Evolutionary conservation across 1,140 invertebrate genomes (phyloP).

Genomic region (Bombus soroeensis): DNA sequence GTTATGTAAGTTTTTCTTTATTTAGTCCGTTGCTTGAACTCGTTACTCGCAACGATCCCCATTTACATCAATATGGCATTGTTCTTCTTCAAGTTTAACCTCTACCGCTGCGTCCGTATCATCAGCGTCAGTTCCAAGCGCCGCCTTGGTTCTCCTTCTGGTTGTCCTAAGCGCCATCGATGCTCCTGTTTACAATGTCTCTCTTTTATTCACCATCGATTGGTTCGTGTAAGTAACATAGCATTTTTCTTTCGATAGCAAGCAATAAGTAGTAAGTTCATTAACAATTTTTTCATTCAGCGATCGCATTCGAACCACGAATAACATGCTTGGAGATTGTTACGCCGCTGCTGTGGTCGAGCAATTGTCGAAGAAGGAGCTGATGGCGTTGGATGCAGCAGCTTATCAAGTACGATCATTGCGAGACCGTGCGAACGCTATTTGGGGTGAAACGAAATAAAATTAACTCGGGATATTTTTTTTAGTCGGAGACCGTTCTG

Average conservation of each 20-base stretch:
- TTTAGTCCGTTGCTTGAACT: too few species aligned
- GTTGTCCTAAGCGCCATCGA: conserved; percentile 94
- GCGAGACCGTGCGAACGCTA: fast-evolving
- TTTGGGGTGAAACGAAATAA: too few species aligned
- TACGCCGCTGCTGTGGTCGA: conserved; percentile 94
- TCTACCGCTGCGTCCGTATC: conserved; percentile 96
- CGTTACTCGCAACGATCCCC: background rate
- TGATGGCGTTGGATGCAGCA: conserved; percentile 88
- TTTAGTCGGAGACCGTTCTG: conserved; percentile 80
- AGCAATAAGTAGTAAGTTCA: background rate
- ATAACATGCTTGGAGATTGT: conserved; percentile 94
- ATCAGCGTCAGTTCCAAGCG: conserved; percentile 96
- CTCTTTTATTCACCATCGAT: conserved; percentile 93
- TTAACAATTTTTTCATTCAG: conserved; percentile 81
- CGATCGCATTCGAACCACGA: conserved; percentile 93
- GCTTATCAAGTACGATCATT: conserved; percentile 83
- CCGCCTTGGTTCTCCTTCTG: conserved; percentile 93
- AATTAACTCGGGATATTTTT: conserved; percentile 4
- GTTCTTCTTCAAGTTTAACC: conserved; percentile 87
- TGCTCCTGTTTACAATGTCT: conserved; percentile 91
- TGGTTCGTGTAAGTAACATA: conserved; percentile 93
- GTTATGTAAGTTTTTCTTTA: conserved; percentile 86
- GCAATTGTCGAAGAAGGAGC: conserved; percentile 91
- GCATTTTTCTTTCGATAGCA: background rate
- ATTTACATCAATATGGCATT: background rate